Percentiles rank a stretch among this genome's conserved stretches.
Evolutionary conservation across 2,113 vertebrate species (phyloP).

Genomic region (Peromyscus leucopus): DNA sequence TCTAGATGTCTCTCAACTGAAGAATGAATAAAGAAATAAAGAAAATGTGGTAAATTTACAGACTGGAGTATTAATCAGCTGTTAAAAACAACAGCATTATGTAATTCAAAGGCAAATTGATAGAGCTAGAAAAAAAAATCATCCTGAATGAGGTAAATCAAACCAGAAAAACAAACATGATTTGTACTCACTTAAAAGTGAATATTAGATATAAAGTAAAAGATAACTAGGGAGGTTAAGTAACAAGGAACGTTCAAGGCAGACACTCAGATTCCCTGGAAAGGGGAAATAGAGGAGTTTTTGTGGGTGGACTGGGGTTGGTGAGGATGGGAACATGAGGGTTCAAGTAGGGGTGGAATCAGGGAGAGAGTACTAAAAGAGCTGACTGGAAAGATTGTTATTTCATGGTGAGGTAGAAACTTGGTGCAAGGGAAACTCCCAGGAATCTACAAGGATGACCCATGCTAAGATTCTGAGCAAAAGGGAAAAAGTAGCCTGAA

Average conservation of each 20-base stretch:
- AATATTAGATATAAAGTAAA: neutral
- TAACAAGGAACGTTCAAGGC: neutral
- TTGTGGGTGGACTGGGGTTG: neutral
- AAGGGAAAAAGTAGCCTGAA: too few relatives aligned
- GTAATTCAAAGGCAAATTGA: too few relatives aligned
- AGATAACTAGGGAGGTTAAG: neutral
- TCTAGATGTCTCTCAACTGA: too few relatives aligned
- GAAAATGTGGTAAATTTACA: too few relatives aligned
- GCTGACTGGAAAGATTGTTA: neutral
- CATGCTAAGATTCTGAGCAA: too few relatives aligned
- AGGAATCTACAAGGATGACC: neutral
- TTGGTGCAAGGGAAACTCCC: neutral
- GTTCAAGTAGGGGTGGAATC: neutral
- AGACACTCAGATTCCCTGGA: neutral
- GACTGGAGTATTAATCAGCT: too few relatives aligned
- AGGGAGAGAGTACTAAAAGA: neutral
- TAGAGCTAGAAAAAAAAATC: too few relatives aligned
- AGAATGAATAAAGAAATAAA: too few relatives aligned
- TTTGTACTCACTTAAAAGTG: neutral
- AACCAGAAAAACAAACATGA: neutral
- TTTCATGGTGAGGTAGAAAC: neutral
- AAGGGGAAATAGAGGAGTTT: neutral
- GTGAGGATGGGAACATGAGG: neutral
- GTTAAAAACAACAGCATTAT: too few relatives aligned
- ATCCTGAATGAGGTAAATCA: neutral